Base-by-base conservation (phyloP, 2,797 vertebrate genomes). In the Helicolenus hilgendorfi region DNA sequence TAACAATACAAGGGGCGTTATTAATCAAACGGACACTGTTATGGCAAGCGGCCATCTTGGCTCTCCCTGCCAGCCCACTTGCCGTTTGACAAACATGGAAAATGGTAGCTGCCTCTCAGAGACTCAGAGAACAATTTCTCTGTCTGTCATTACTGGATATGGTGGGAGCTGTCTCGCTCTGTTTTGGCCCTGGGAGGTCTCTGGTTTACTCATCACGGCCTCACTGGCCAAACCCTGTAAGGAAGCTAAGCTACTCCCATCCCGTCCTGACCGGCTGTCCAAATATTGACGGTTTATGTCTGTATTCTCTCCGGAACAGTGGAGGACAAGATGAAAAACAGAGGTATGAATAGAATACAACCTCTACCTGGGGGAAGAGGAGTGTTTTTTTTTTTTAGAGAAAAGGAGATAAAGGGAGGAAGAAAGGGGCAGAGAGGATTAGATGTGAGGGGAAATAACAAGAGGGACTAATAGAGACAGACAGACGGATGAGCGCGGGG, bases 281-380 rank as follows among this genome's bases (percentile, higher is more conserved):
- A 96, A 96, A 96, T 96, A 96, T 96, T 96, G 95, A 94, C 68
- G 26, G 89, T 89, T 88, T 88, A 76, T 87, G 89, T 84, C 92
- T 87, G 81, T 79, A 77, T 81, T 91, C 94, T 96, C 93, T 84
- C 49, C 5, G 83, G 92, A 93, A 79, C 58, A 41, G 83, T 59
- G 83, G 82, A 92, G 79, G 90, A 92, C 84, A 90, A 92, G 92
- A 92, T 92, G 85, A 93, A 94, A 93, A 90, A 92, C 26, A 93
- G 67, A 81, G 64, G 85, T 90, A 86, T 36, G 81, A 90, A 75
- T 84, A 62, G 84, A 88, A 94, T 92, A 94, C 91, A 90, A 59
- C 11, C 58, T 86, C 65, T 24, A 84, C 80, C 91, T 83, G 74
- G 45, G 90, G 92, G 73, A 78, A 4, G 14, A 73, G 63, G 49